These are phyloP conservation scores for Cephus pygmeus DNA, from an alignment of 2,888 invertebrate genomes.

Conservation along the genomic window DNA sequence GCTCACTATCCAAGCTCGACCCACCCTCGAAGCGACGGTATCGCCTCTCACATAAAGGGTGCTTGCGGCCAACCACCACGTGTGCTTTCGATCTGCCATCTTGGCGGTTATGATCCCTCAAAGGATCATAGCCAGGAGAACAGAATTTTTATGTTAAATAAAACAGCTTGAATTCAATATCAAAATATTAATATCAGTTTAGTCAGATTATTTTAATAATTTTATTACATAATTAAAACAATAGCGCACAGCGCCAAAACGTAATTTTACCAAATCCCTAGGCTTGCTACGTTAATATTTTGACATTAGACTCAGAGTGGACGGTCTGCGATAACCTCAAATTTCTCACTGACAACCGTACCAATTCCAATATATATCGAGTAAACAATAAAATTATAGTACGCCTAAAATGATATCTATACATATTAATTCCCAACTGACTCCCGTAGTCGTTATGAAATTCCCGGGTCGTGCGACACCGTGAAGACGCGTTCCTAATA, in stretches of 20 bases:
- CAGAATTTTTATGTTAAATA: background rate
- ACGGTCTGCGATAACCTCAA: no score
- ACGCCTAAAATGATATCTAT: background rate
- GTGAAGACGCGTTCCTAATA: background rate
- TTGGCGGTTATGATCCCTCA: background rate
- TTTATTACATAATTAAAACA: background rate
- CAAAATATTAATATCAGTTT: background rate
- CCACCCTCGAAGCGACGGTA: constrained; percentile 44
- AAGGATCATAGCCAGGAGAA: background rate
- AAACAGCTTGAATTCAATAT: background rate
- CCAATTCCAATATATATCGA: no score
- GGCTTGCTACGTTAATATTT: no score
- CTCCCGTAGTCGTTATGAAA: background rate
- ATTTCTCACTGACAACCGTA: no score
- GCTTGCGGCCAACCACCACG: background rate
- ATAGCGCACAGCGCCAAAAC: no score
- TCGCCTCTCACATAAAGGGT: constrained; percentile 20
- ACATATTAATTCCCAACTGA: background rate
- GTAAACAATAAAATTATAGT: background rate
- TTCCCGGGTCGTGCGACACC: background rate
- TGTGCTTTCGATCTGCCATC: background rate
- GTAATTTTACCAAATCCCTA: no score
- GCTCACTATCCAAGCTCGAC: constrained; percentile 51
- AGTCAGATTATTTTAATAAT: background rate
- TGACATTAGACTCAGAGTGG: no score